Evolutionary conservation across 1,140 invertebrate genomes (phyloP).

Genomic region (Heliconius nattereri): DNA sequence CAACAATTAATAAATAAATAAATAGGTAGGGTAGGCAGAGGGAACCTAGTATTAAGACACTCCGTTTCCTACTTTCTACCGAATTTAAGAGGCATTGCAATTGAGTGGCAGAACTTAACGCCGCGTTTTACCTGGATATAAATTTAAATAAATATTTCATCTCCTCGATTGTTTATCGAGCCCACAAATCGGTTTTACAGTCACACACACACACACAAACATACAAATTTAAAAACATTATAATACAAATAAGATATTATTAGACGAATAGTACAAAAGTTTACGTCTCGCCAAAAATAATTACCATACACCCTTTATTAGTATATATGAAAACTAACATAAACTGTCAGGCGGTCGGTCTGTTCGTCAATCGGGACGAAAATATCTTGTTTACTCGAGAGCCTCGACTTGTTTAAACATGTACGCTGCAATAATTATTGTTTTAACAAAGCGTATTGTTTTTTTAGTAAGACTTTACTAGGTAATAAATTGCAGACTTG

Average conservation of each 20-base stretch:
- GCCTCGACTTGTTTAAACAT: constrained; percentile 19
- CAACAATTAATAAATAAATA: no score
- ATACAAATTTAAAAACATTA: neutral
- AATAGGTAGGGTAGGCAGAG: no score
- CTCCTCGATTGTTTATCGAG: no score
- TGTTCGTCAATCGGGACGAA: constrained; percentile 49
- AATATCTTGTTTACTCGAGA: constrained; percentile 42
- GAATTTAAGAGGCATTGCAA: no score
- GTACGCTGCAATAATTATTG: constrained; percentile 20
- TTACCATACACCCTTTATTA: constrained; percentile 25
- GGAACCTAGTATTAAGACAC: no score
- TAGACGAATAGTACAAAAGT: neutral
- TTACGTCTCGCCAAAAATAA: neutral
- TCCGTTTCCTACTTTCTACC: no score
- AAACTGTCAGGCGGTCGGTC: constrained; percentile 49
- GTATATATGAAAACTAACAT: constrained; percentile 29
- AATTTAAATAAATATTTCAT: no score
- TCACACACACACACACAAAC: neutral
- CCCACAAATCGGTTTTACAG: no score
- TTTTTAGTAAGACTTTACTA: neutral
- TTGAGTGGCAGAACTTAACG: no score
- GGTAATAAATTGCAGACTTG: neutral
- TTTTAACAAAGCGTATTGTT: constrained; percentile 10
- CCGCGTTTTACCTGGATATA: no score
- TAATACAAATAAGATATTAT: neutral